Base-by-base conservation (phyloP, 2,888 invertebrate genomes). In the Lasioglossum lativentre region DNA sequence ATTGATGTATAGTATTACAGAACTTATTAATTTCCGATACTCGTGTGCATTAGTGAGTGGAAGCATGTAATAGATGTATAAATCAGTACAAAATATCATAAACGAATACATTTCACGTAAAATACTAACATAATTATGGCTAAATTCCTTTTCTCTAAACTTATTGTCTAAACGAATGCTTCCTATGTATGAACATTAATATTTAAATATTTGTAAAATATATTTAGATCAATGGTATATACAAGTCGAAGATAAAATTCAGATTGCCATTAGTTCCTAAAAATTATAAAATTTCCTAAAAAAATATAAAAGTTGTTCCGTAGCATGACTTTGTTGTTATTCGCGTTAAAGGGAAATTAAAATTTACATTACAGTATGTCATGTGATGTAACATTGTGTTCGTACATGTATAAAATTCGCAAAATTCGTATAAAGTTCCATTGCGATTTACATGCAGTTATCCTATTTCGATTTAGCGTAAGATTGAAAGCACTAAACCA, bases 41-140 rank as follows among this genome's bases (percentile, higher is more conserved):
- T 45, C 42, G 12, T 38, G 27, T 63, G 68, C 38, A 75, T 23
- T 40, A 80, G 79, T 47, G 38, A 73, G 34, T 86, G 83, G 90
- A 86, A 68, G 68, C 68, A 68, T 84, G 70, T 78, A 82, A 90
- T 52, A 78, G 71, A 75, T 74, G 5, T 56, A 40, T 77, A 38
- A 81, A 52, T 77, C 47, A 70, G 12, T 75, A 79, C 72, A 66
- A 80, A 82, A 23, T 78, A 52, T 68, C 30, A 38, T 68, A 72
- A 85, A 66, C 68, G 86, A 88, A 71, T 83, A 68, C 63, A 70
- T 47, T 77, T 56, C 68, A 59, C 59, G 38, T 78, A 81, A 83
- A 81, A 86, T 78, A 80, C 73, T 78, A 63, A 66, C 71, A 76
- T 63, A 14, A 68, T 63, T 30, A 30, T 30, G 27, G 68, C 12